Percentiles rank a stretch among this genome's conserved stretches.
phyloP scores from a whole-genome alignment of 2,888 invertebrate genomes.

The Dynastes tityus region DNA sequence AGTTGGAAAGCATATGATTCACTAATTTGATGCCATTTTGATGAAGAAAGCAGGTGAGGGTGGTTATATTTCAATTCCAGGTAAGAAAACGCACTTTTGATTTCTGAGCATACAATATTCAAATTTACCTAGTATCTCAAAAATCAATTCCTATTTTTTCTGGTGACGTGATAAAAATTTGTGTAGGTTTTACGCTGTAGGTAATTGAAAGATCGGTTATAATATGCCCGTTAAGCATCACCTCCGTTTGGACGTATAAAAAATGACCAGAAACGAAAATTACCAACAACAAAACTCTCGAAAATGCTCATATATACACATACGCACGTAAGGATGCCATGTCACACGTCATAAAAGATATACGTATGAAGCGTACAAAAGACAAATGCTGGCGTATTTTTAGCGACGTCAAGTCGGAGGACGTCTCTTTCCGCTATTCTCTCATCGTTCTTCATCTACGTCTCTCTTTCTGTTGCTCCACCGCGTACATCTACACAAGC shows the following conservation, averaged over 20 bases:
- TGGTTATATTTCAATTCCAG: too few relatives aligned
- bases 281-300: conserved; percentile 54
- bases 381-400: conserved; percentile 66
- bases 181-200: neutral
- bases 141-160: too few relatives aligned
- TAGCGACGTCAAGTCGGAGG: conserved; percentile 55
- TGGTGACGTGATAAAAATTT: too few relatives aligned
- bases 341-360: conserved; percentile 64
- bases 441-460: neutral
- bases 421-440: conserved; percentile 39
- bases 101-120: too few relatives aligned
- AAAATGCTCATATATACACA: neutral
- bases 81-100: too few relatives aligned
- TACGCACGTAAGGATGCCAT: conserved; percentile 7
- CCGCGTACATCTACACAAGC: neutral
- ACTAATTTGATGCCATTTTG: too few relatives aligned
- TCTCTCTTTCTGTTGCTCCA: neutral
- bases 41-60: too few relatives aligned
- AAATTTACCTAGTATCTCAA: too few relatives aligned
- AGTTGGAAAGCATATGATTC: too few relatives aligned
- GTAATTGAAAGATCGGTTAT: neutral
- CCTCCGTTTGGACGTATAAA: neutral
- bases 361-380: conserved; percentile 60
- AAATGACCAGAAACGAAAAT: conserved; percentile 27
- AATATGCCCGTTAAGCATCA: neutral